These are phyloP conservation scores for Drosophila lacteicornis DNA, from an alignment of 1,140 invertebrate species.

Conservation along the genomic window DNA sequence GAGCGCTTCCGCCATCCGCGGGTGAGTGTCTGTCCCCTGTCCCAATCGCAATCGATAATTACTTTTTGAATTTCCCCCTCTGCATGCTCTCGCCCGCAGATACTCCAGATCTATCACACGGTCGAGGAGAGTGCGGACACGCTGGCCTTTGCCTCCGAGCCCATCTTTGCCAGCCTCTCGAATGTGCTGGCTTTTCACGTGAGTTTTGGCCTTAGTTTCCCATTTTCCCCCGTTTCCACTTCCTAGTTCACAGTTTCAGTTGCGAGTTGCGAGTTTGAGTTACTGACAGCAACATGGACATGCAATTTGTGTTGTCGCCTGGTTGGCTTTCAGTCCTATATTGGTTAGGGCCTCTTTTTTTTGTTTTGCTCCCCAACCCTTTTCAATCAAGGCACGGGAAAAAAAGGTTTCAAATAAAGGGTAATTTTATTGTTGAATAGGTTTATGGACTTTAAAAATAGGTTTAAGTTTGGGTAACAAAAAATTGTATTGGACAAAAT, in stretches of 20 bases:
- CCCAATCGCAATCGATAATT: slow-evolving; percentile 44
- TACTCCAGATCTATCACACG: slow-evolving; percentile 90
- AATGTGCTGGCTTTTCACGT: slow-evolving; percentile 93
- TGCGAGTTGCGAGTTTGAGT: slow-evolving; percentile 30
- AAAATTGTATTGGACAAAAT: neutral
- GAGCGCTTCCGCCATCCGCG: slow-evolving; percentile 95
- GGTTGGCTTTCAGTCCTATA: slow-evolving; percentile 29
- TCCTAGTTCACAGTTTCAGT: slow-evolving; percentile 12
- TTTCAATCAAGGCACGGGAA: slow-evolving; percentile 3
- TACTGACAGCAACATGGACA: slow-evolving; percentile 53
- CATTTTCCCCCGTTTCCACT: neutral
- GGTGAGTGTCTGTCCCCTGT: slow-evolving; percentile 84
- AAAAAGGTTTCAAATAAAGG: too few relatives aligned
- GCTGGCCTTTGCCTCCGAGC: slow-evolving; percentile 96
- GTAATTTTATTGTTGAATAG: too few relatives aligned
- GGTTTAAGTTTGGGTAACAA: neutral
- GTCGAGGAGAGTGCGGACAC: slow-evolving; percentile 94
- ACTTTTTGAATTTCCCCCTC: slow-evolving; percentile 21
- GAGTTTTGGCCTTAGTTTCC: slow-evolving; percentile 61
- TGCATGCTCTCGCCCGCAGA: slow-evolving; percentile 76
- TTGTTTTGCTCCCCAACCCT: neutral
- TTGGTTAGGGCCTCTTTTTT: slow-evolving; percentile 16
- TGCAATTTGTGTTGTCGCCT: slow-evolving; percentile 57
- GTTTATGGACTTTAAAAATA: neutral
- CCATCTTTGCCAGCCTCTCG: slow-evolving; percentile 93